Percentiles rank a stretch among this genome's conserved stretches.
phyloP scores from a whole-genome alignment of 2,797 vertebrate genomes.

The Hydrocynus forskahlii region DNA sequence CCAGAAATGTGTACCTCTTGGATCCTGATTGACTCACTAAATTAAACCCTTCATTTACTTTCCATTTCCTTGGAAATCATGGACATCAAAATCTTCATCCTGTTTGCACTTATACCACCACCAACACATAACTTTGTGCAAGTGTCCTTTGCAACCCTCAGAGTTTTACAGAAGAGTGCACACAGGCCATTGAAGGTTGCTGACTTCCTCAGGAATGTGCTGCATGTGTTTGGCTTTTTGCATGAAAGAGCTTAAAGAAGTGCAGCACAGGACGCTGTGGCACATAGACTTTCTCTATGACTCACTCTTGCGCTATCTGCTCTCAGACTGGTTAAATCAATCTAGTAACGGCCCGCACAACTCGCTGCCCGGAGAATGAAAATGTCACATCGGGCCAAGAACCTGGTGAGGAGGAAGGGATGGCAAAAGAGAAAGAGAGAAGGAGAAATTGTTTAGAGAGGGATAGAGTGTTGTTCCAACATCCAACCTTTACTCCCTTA shows the following conservation, averaged over 20 bases:
- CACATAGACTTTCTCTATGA: slow-evolving; percentile 11
- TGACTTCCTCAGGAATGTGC: not conserved
- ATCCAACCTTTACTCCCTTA: slow-evolving; percentile 31
- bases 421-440: slow-evolving; percentile 13
- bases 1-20: no score
- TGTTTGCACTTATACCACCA: no score
- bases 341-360: slow-evolving; percentile 20
- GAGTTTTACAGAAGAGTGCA: not conserved
- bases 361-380: slow-evolving; percentile 25
- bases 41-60: no score
- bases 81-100: no score
- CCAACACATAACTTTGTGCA: no score
- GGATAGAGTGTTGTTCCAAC: slow-evolving; percentile 19
- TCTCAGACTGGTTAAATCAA: slow-evolving; percentile 26
- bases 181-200: not conserved
- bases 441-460: slow-evolving; percentile 15
- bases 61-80: no score
- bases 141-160: no score
- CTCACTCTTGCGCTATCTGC: slow-evolving; percentile 34
- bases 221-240: slow-evolving; percentile 14
- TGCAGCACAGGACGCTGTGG: slow-evolving; percentile 10
- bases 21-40: no score
- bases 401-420: slow-evolving; percentile 22
- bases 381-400: slow-evolving; percentile 40
- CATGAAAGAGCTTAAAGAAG: slow-evolving; percentile 4